These are phyloP conservation scores for Pluvianellus socialis DNA, from an alignment of 2,113 vertebrate species.

Conservation along the genomic window DNA sequence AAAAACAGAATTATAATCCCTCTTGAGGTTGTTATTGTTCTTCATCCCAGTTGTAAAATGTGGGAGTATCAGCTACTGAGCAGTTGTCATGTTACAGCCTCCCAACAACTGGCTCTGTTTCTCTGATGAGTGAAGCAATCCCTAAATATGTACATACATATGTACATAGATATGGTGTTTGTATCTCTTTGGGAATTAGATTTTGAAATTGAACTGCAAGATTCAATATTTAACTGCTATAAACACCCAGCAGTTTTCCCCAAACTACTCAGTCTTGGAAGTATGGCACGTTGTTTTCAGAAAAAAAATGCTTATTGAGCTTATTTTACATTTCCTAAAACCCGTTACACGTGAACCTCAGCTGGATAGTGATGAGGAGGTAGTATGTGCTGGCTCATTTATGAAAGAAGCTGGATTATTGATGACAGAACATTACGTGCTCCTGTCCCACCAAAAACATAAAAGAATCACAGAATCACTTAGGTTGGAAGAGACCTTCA, in stretches of 20 bases:
- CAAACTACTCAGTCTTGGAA: conserved; percentile 15
- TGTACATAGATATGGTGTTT: not conserved
- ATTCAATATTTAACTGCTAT: conserved; percentile 4
- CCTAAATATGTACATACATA: not conserved
- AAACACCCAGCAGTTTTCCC: conserved; percentile 26
- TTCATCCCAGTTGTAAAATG: not conserved
- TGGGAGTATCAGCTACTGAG: not conserved
- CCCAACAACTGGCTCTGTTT: not conserved
- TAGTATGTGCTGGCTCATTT: not conserved
- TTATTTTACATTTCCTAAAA: conserved; percentile 18
- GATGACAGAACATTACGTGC: not conserved
- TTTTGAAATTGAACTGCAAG: not conserved
- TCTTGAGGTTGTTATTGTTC: not conserved
- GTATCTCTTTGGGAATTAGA: not conserved
- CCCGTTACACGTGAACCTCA: not conserved
- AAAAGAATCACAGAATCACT: not conserved
- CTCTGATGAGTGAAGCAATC: not conserved
- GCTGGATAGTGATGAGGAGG: not conserved
- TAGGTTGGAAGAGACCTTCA: no score
- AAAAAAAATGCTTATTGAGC: not conserved
- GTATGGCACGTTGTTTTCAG: not conserved
- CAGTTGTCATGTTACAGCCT: not conserved
- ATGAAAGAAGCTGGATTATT: not conserved
- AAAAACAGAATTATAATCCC: not conserved
- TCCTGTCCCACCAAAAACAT: not conserved